Percentiles rank a stretch among this genome's conserved stretches.
Conservation (phyloP, 2,888 invertebrate species). For the Linyphia triangularis region DNA sequence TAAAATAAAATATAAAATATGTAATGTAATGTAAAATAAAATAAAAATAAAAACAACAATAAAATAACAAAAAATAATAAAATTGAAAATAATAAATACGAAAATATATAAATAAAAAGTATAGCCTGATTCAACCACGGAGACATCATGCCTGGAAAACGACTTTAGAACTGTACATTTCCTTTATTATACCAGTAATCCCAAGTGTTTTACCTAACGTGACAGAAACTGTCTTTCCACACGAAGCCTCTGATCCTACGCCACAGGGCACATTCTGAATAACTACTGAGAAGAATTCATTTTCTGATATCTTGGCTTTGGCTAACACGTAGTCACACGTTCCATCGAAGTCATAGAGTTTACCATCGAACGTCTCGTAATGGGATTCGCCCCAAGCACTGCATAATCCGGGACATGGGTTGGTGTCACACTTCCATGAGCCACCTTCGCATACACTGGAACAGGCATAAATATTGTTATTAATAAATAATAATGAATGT, state of each 20-base stretch:
- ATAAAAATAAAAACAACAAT: too few relatives aligned
- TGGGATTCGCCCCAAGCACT: conserved; percentile 95
- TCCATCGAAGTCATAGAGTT: conserved; percentile 91
- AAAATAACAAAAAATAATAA: too few relatives aligned
- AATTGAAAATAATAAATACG: too few relatives aligned
- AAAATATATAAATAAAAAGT: too few relatives aligned
- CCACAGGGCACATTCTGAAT: conserved; percentile 93
- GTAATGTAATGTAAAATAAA: too few relatives aligned
- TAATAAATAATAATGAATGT: too few relatives aligned
- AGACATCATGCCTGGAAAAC: background rate
- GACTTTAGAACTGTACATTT: too few relatives aligned
- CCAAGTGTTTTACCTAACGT: conserved; percentile 77
- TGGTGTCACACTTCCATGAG: conserved; percentile 88
- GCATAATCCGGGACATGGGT: conserved; percentile 88
- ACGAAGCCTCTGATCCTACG: conserved; percentile 88
- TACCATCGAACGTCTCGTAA: conserved; percentile 90
- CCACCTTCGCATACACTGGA: conserved; percentile 86
- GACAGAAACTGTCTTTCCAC: conserved; percentile 90
- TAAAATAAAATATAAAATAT: too few relatives aligned
- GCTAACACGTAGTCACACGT: conserved; percentile 91
- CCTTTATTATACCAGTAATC: too few relatives aligned
- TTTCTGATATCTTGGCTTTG: conserved; percentile 84
- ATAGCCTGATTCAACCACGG: too few relatives aligned
- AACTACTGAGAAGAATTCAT: conserved; percentile 87
- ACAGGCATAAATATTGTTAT: conserved; percentile 22